Percentiles rank a stretch among this genome's conserved stretches.
Conservation (phyloP, 2,888 invertebrate species). For the Lottia scabra region DNA sequence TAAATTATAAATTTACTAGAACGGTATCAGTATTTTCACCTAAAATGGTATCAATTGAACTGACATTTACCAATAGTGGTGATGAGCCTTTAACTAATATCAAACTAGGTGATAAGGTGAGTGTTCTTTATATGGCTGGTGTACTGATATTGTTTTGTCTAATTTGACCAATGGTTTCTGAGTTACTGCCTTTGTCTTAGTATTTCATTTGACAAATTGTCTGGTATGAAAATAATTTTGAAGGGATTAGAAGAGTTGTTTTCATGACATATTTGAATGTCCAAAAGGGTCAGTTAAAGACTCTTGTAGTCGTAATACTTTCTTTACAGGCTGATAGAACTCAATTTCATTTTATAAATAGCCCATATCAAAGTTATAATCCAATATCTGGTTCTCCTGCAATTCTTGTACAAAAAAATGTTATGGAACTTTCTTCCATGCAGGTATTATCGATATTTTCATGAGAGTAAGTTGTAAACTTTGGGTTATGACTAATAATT, state of each 20-base stretch:
- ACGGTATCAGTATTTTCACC: conserved; percentile 77
- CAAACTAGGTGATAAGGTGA: conserved; percentile 80
- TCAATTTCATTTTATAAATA: neutral
- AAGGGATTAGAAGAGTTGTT: no score
- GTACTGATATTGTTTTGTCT: no score
- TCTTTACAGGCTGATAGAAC: neutral
- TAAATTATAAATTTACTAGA: conserved; percentile 67
- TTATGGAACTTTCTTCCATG: neutral
- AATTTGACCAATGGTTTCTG: no score
- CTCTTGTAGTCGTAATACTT: neutral
- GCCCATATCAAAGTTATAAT: neutral
- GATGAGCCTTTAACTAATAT: conserved; percentile 78
- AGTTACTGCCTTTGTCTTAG: no score
- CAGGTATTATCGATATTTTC: no score
- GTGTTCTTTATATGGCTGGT: neutral
- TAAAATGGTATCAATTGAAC: conserved; percentile 84
- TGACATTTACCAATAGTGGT: conserved; percentile 82
- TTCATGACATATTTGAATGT: no score
- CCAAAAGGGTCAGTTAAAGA: no score
- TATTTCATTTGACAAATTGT: no score
- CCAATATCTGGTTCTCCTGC: neutral
- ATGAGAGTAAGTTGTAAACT: no score
- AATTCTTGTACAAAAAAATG: neutral
- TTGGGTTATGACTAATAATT: neutral
- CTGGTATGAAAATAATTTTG: no score